phyloP scores from a whole-genome alignment of 2,888 invertebrate genomes.

The Caenorhabditis sp. region DNA sequence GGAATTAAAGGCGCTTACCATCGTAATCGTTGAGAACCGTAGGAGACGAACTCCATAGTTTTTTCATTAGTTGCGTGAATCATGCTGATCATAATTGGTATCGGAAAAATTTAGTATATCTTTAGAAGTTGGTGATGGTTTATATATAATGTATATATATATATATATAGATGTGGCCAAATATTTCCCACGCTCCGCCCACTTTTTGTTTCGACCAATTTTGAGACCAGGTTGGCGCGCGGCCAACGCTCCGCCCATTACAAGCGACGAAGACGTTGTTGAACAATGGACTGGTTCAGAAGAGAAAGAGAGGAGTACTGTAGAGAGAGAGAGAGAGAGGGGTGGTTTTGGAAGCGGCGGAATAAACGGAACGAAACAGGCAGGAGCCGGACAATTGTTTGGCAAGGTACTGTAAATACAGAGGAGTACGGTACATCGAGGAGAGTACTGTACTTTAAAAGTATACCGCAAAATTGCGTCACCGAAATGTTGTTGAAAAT shows the following conservation, averaged over 20 bases:
- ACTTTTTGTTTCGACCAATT: constrained; percentile 16
- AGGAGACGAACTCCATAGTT: neutral
- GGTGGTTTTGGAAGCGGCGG: neutral
- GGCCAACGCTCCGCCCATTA: constrained; percentile 20
- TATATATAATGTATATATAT: neutral
- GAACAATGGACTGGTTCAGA: constrained; percentile 13
- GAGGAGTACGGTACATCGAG: no score
- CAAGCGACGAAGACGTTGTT: constrained; percentile 8
- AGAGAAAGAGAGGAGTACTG: no score
- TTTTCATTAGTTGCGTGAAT: neutral
- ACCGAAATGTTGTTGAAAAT: no score
- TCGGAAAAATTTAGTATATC: neutral
- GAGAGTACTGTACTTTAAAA: no score
- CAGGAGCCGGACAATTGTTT: no score
- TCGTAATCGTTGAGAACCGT: no score
- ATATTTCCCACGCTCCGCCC: constrained; percentile 12
- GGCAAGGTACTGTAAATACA: no score
- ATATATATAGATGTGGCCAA: constrained; percentile 10
- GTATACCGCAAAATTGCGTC: no score
- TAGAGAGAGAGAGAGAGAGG: neutral
- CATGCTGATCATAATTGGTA: neutral
- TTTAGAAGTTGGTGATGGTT: constrained; percentile 2
- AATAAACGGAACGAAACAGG: no score
- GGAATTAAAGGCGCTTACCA: no score
- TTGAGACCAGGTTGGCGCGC: constrained; percentile 34